These are phyloP conservation scores for Drosophila suboccidentalis DNA, from an alignment of 2,888 invertebrate genomes.

Conservation along the genomic window DNA sequence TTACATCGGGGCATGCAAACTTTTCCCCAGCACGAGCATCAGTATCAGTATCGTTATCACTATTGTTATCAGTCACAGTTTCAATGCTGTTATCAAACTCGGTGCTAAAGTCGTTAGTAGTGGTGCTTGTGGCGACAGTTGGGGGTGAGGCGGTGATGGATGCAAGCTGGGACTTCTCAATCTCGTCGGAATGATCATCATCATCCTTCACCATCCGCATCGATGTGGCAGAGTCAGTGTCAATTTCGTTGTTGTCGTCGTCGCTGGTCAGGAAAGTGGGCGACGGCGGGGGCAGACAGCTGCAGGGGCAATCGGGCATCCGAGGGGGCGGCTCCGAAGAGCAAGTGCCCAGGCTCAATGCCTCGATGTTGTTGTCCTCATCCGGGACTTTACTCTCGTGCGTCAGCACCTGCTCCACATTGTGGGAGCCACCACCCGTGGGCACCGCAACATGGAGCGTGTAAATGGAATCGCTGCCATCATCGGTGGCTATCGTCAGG, in stretches of 20 bases:
- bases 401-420: conserved; percentile 75
- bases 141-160: conserved; percentile 20
- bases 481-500: conserved; percentile 92
- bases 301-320: conserved; percentile 85
- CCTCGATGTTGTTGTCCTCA: conserved; percentile 37
- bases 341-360: conserved; percentile 60
- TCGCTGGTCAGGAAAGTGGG: conserved; percentile 11
- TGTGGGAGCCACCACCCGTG: conserved; percentile 85
- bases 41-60: conserved; percentile 26
- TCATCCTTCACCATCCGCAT: neutral
- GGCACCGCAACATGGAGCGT: conserved; percentile 93
- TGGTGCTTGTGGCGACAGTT: conserved; percentile 10
- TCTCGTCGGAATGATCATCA: conserved; percentile 4
- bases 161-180: conserved; percentile 15
- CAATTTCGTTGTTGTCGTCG: conserved; percentile 37
- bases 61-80: conserved; percentile 25
- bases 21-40: conserved; percentile 59
- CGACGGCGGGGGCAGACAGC: conserved; percentile 59
- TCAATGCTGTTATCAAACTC: conserved; percentile 45
- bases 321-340: conserved; percentile 84
- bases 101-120: conserved; percentile 39
- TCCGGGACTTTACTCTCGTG: conserved; percentile 59
- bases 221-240: conserved; percentile 44
- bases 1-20: conserved; percentile 88
- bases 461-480: conserved; percentile 88